Base-by-base conservation (phyloP, 2,888 invertebrate genomes). In the Andrena trimmerana region DNA sequence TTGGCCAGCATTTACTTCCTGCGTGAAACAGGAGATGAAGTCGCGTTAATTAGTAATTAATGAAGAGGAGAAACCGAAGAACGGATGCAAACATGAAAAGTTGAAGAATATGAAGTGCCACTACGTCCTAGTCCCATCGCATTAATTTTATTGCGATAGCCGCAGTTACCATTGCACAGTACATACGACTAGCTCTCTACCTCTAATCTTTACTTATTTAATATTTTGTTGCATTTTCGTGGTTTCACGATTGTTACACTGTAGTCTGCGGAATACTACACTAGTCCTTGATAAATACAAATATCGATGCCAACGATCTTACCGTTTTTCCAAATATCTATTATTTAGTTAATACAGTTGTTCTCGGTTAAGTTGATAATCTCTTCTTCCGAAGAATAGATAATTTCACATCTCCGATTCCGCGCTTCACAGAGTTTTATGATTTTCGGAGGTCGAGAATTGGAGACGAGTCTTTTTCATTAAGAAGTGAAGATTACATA, bases 21-120 rank as follows among this genome's bases (percentile, higher is more conserved):
- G 99, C 93, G 96, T 99, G 66, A 97, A 97, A 91, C 97, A 98
- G 93, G 98, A 99, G 95, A 98, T 99, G 97, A 97, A 97, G 94
- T 95, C 96, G 6, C 85, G 78, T 20, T 84, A 67, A 83, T 63
- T 27, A 16, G 16, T 16, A n/a, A 13, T 16, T 62, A 42, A n/a
- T 4, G 7, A 20, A 36, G 0, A 6, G 24, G 54, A 20, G 50
- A 8, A 57, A n/a, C 10, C 0, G 8, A 31, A 3, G 20, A 33
- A 24, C 7, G n/a, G 42, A 7, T 36, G 7, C 27, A 33, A 4
- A 7, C 5, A 0, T 4, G 6, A 33, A 50, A 4, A 50, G 20
- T 57, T 24, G 20, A 36, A 70, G n/a, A 16, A 60, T 16, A 31
- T 8, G 20, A 68, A 65, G 59, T 71, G 81, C 67, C 65, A 66